Percentiles rank a stretch among this genome's conserved stretches.
Conservation (phyloP, 2,113 vertebrate genomes). For the Steatornis caripensis region DNA sequence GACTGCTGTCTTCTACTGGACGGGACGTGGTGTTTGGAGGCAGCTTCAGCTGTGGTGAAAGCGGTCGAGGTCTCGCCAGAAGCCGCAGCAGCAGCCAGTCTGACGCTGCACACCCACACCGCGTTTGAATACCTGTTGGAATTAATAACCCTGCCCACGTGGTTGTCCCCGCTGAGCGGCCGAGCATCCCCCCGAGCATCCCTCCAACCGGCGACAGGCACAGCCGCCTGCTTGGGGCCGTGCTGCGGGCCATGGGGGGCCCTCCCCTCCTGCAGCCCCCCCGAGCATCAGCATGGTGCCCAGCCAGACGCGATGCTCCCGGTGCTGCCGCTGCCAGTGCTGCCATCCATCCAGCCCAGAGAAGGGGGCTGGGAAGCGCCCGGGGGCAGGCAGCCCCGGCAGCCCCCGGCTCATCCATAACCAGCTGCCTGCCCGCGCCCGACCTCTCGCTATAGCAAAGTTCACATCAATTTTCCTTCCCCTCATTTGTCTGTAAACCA, state of each 20-base stretch:
- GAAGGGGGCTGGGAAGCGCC: accelerated
- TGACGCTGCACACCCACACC: neutral
- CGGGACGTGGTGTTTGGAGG: constrained; percentile 55
- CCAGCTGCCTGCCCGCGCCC: neutral
- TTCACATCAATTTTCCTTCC: constrained; percentile 66
- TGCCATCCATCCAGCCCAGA: neutral
- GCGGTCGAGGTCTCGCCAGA: neutral
- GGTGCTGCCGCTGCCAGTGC: neutral
- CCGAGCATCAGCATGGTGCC: accelerated
- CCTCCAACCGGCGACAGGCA: accelerated
- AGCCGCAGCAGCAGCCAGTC: neutral
- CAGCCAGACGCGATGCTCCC: accelerated
- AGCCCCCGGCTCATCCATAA: neutral
- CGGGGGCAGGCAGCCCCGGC: neutral
- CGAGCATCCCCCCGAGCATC: too few species aligned
- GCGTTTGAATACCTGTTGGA: neutral
- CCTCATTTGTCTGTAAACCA: constrained; percentile 73
- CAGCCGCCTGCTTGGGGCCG: accelerated
- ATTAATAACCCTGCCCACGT: neutral
- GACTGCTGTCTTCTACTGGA: constrained; percentile 65
- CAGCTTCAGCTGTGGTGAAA: constrained; percentile 41
- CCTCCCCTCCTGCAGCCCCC: neutral
- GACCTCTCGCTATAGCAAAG: constrained; percentile 32
- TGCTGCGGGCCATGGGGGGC: accelerated
- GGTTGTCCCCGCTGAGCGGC: accelerated